Evolutionary conservation across 2,797 vertebrate species (phyloP), one percentile per base, ranked within the genome.

Genomic region (Cynodonichthys magdalenae): DNA sequence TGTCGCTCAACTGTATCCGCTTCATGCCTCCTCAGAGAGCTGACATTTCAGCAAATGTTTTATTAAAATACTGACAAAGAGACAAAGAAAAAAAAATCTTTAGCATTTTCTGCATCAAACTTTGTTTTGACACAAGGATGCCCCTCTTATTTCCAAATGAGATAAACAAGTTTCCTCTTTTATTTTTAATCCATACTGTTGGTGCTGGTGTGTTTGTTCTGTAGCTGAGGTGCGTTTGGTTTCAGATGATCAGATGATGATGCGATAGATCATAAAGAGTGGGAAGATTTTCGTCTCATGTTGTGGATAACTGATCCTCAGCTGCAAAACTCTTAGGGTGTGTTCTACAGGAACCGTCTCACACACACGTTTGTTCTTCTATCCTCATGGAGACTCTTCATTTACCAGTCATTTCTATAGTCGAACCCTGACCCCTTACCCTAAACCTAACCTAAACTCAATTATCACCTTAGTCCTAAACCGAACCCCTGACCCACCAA

Each of bases 101-200:
- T 15, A 19, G 20, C 19, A 15, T 20, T 54, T 59, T 68, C 39
- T 49, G 49, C n/a, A 45, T 11, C 39, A 47, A 64, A 63, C 36
- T 9, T 0, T 34, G 14, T 56, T 67, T 62, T 60, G 62, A 74
- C 46, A 69, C 18, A 28, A 39, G 10, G 34, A 19, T 48, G 15
- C 3, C 18, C 0, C 34, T 51, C 11, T 51, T 34, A 48, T 74
- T 54, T 76, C 49, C 64, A 50, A 45, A 67, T 57, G 27, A 63
- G 67, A 77, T 50, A 54, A 57, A 66, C 15, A 46, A n/a, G 51
- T 58, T 58, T 0, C 1, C 45, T 42, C 17, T 58, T 68, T 77
- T n/a, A 46, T 68, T 71, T 36, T 69, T 58, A 75, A 75, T 71
- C 65, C 53, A 34, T 64, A 28, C 49, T 54, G 53, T 48, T 78